These are phyloP conservation scores for Archaeoteleia sp. DNA, from an alignment of 2,888 invertebrate genomes.

Conservation along the genomic window DNA sequence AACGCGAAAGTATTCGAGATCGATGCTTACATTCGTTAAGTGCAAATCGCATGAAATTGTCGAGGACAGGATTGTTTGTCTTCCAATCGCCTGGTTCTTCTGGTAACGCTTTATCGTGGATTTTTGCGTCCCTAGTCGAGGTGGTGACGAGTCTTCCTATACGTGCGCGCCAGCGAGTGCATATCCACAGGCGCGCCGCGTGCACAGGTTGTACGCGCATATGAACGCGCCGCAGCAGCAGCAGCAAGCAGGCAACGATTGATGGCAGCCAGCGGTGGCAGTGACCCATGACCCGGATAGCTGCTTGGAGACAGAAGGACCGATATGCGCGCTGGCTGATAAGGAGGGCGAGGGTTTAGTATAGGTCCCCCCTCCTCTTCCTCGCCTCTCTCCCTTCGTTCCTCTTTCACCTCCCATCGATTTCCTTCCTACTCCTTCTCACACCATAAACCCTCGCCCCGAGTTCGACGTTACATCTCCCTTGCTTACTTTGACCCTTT, in stretches of 20 bases:
- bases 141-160: conserved; percentile 11
- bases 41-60: too few species aligned
- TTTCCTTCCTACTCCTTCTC: conserved; percentile 56
- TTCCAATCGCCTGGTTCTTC: too few species aligned
- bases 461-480: conserved; percentile 23
- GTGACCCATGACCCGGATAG: conserved; percentile 73
- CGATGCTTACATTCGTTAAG: too few species aligned
- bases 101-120: too few species aligned
- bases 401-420: conserved; percentile 60
- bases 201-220: conserved; percentile 28
- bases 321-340: conserved; percentile 58
- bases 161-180: conserved; percentile 25
- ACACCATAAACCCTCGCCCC: conserved; percentile 21
- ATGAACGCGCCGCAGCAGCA: conserved; percentile 27
- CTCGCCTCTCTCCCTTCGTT: conserved; percentile 66
- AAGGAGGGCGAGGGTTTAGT: conserved; percentile 61
- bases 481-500: conserved; percentile 35
- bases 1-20: too few species aligned
- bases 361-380: conserved; percentile 67
- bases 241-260: conserved; percentile 47
- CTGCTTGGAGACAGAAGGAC: conserved; percentile 63
- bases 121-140: not conserved
- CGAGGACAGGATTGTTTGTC: too few species aligned
- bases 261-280: conserved; percentile 66
- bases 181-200: conserved; percentile 16